Evolutionary conservation across 2,797 vertebrate species (phyloP).

Genomic region (Psittacula derbiana): DNA sequence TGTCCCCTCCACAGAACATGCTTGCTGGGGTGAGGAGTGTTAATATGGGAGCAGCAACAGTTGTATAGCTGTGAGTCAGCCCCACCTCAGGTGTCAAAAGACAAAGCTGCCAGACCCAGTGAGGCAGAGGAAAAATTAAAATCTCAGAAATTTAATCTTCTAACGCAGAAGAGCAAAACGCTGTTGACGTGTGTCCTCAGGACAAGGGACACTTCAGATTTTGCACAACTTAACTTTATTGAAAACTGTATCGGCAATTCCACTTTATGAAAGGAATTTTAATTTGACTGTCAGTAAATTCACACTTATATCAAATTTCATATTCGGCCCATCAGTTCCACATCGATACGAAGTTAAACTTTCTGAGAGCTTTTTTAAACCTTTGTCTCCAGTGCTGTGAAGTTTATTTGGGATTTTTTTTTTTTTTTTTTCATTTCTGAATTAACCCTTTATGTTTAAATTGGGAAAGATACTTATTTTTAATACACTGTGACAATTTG

Average conservation of each 20-base stretch:
- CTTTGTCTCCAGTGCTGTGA: background rate
- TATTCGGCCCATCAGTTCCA: background rate
- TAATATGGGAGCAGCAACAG: background rate
- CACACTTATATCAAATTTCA: background rate
- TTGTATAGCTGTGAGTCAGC: background rate
- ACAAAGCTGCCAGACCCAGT: background rate
- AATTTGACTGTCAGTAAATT: background rate
- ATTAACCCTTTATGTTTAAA: slow-evolving; percentile 4
- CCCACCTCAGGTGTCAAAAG: background rate
- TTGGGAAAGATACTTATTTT: background rate
- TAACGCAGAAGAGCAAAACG: background rate
- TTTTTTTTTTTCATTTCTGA: background rate
- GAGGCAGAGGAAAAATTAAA: background rate
- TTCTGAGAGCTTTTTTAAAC: background rate
- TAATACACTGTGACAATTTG: background rate
- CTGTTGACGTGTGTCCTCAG: background rate
- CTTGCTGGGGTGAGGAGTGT: background rate
- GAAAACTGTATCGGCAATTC: background rate
- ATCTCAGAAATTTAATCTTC: background rate
- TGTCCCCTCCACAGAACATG: background rate
- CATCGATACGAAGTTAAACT: background rate
- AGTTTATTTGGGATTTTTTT: background rate
- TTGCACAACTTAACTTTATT: background rate
- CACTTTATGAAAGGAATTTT: background rate
- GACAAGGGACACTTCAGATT: background rate